These are phyloP conservation scores for Podotricha telesiphe DNA, from an alignment of 2,888 invertebrate genomes.

Conservation along the genomic window DNA sequence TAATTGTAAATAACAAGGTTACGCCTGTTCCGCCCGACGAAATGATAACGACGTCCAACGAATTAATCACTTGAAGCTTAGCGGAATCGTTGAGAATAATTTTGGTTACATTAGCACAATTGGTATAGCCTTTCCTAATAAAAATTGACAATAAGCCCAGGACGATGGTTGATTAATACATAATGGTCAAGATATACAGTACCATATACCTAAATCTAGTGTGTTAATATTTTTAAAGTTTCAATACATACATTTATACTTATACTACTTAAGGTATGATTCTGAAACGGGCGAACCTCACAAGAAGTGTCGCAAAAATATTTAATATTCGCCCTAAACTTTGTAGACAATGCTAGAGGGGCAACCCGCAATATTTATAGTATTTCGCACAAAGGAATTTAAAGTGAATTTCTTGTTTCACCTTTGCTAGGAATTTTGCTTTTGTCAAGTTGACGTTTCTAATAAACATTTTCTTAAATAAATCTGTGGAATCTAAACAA, in stretches of 20 bases:
- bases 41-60: slow-evolving; percentile 38
- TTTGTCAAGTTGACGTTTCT: slow-evolving; percentile 34
- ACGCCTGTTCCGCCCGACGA: slow-evolving; percentile 29
- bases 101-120: slow-evolving; percentile 33
- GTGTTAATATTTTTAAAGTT: neutral
- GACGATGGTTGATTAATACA: neutral
- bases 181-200: neutral
- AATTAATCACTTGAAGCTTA: slow-evolving; percentile 43
- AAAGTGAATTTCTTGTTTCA: slow-evolving; percentile 37
- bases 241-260: neutral
- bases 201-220: neutral
- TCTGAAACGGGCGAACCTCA: neutral
- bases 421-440: slow-evolving; percentile 29
- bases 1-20: slow-evolving; percentile 40
- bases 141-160: slow-evolving; percentile 17
- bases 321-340: slow-evolving; percentile 32
- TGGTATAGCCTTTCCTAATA: slow-evolving; percentile 27
- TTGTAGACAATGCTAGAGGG: slow-evolving; percentile 26
- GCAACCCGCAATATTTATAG: slow-evolving; percentile 29
- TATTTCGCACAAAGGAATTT: slow-evolving; percentile 37
- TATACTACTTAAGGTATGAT: neutral
- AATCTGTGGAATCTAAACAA: neutral
- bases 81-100: slow-evolving; percentile 28
- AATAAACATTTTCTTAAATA: slow-evolving; percentile 15
- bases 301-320: slow-evolving; percentile 22